Evolutionary conservation across 2,888 invertebrate genomes (phyloP).

Genomic region (Leptarthrus brevirostris): DNA sequence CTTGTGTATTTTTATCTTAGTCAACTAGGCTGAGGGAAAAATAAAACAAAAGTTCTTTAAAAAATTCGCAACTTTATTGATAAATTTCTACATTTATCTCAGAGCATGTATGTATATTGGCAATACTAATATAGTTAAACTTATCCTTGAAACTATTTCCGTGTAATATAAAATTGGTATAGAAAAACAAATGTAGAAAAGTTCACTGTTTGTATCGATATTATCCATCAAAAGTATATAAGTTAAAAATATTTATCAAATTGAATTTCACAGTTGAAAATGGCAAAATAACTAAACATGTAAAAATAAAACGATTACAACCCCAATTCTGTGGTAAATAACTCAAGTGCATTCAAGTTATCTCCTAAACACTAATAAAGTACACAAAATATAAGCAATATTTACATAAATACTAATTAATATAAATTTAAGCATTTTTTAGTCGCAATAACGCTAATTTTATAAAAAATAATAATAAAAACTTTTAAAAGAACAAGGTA

Average conservation of each 20-base stretch:
- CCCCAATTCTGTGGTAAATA: constrained; percentile 24
- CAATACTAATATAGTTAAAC: constrained; percentile 35
- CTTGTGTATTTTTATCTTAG: too few species aligned
- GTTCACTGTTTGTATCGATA: constrained; percentile 7
- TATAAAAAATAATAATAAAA: constrained; percentile 27
- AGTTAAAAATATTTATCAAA: constrained; percentile 21
- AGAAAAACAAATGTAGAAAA: constrained; percentile 36
- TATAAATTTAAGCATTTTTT: constrained; percentile 29
- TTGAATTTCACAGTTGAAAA: constrained; percentile 33
- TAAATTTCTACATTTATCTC: constrained; percentile 46
- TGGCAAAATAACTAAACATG: constrained; percentile 31
- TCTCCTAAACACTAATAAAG: constrained; percentile 33
- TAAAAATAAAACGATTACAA: constrained; percentile 37
- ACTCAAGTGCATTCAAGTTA: constrained; percentile 21
- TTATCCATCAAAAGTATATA: background rate
- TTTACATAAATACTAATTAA: constrained; percentile 45
- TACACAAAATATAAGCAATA: constrained; percentile 46
- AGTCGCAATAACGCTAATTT: constrained; percentile 2
- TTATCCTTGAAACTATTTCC: constrained; percentile 25
- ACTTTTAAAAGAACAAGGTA: background rate
- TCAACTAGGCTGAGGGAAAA: too few species aligned
- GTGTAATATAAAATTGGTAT: constrained; percentile 21
- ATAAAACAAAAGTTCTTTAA: constrained; percentile 25
- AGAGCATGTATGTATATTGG: constrained; percentile 44
- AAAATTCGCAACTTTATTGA: constrained; percentile 47